Conservation (phyloP, 1,140 invertebrate genomes). For the Hylaeus volcanicus region DNA sequence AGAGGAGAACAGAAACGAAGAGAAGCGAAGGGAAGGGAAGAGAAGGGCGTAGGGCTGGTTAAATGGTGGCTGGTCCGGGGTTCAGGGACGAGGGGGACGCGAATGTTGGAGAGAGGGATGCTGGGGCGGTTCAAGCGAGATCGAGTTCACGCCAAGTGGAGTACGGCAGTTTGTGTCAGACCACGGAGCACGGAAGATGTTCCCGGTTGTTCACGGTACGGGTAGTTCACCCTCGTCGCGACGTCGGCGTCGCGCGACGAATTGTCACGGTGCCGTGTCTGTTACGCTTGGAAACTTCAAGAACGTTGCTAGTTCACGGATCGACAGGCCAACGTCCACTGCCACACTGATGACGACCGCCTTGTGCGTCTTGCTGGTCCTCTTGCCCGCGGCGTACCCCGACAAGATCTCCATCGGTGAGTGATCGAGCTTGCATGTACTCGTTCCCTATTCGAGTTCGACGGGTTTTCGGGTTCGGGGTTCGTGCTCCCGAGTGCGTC, state of each 20-base stretch:
- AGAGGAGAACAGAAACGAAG: conserved; percentile 19
- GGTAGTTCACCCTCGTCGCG: conserved; percentile 64
- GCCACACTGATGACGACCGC: conserved; percentile 54
- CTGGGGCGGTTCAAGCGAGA: conserved; percentile 71
- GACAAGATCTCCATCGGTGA: conserved; percentile 78
- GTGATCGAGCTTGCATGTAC: conserved; percentile 49
- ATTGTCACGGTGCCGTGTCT: conserved; percentile 50
- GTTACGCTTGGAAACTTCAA: conserved; percentile 15
- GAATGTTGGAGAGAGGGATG: conserved; percentile 63
- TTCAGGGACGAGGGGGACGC: conserved; percentile 15
- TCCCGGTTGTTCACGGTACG: conserved; percentile 64
- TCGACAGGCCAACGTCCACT: conserved; percentile 42
- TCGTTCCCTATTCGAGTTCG: conserved; percentile 3
- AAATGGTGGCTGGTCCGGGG: conserved; percentile 12
- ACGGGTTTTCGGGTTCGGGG: neutral
- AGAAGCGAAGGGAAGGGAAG: conserved; percentile 43
- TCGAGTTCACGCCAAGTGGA: conserved; percentile 73
- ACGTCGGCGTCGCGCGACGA: conserved; percentile 53
- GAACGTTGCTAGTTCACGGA: conserved; percentile 24
- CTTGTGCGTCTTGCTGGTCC: conserved; percentile 54
- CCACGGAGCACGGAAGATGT: conserved; percentile 75
- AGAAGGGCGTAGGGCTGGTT: conserved; percentile 35
- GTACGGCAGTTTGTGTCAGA: conserved; percentile 78
- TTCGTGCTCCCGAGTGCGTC: neutral
- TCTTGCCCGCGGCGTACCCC: conserved; percentile 63